Conservation (phyloP, 2,888 invertebrate genomes). For the Erebia palarica region DNA sequence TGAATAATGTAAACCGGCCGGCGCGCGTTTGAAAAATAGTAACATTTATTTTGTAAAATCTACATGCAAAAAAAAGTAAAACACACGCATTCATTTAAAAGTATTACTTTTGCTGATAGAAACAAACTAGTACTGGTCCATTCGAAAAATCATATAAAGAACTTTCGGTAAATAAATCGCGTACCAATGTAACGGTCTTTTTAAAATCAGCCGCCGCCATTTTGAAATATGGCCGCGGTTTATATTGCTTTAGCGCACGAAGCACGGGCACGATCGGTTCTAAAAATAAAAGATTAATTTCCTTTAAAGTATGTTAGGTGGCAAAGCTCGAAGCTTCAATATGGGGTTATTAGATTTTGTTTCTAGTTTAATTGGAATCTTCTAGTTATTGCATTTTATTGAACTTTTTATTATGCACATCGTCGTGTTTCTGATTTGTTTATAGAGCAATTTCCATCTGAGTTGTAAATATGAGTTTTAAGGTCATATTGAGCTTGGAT, state of each 20-base stretch:
- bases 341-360: conserved; percentile 39
- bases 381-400: conserved; percentile 1
- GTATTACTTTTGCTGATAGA: not conserved
- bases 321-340: conserved; percentile 53
- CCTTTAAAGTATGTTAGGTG: conserved; percentile 61
- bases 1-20: not conserved
- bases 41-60: not conserved
- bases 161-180: conserved; percentile 36
- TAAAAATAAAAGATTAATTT: conserved; percentile 79
- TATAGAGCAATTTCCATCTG: not conserved
- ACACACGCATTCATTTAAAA: not conserved
- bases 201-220: conserved; percentile 61
- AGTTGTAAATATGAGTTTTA: not conserved
- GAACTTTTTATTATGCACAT: not conserved
- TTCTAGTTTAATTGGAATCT: conserved; percentile 42
- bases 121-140: not conserved
- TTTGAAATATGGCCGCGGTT: conserved; percentile 66
- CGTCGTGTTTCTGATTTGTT: not conserved
- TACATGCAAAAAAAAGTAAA: not conserved
- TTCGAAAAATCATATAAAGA: conserved; percentile 24
- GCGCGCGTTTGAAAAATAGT: not conserved
- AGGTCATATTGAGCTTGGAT: too few relatives aligned
- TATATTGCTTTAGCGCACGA: conserved; percentile 67
- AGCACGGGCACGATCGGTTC: conserved; percentile 52
- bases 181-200: conserved; percentile 43